Evolutionary conservation across 2,888 invertebrate species (phyloP), one percentile per base, ranked within the genome.

Genomic region (Drosophila nr. fundita): DNA sequence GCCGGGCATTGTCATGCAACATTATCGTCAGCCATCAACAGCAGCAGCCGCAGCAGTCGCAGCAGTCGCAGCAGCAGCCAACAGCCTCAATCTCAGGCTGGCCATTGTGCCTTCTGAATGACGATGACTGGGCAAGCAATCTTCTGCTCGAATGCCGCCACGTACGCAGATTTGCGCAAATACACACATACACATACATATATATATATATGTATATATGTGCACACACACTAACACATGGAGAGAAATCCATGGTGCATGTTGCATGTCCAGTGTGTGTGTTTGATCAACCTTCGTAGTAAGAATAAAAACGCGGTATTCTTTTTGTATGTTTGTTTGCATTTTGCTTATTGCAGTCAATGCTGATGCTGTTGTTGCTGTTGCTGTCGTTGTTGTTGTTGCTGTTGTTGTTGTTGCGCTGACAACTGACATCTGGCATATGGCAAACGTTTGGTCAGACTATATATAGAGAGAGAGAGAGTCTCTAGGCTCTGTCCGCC

Each of bases 351-450:
- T 78, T 78, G 62, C 63, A 76, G 59, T 71, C 64, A 69, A 61
- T 61, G 69, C 34, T 59, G 52, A 40, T 69, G 59, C 24, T 36
- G 36, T 29, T 59, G 34, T 7, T 53, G 52, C 36, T 21, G 8
- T 30, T 50, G 50, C 1, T 13, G 7, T 7, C 21, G 52, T 34
- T 29, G 34, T 32, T 40, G 38, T 4, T 55, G 49, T 34, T 24
- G 18, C 29, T 50, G 24, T 38, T 24, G 34, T 42, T 66, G 40
- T 61, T 34, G 60, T 68, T 45, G 74, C 54, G 59, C 71, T 70
- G 65, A 65, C 76, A 76, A 66, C 77, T 76, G 84, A 80, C 81
- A 83, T 76, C 84, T 83, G 84, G 68, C 81, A 73, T 73, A 61
- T 76, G 65, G 71, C 48, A 65, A 65, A 32, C 70, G 55, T 52